Percentiles rank a stretch among this genome's conserved stretches.
Evolutionary conservation across 2,888 invertebrate genomes (phyloP).

Genomic region (Netelia melanura): DNA sequence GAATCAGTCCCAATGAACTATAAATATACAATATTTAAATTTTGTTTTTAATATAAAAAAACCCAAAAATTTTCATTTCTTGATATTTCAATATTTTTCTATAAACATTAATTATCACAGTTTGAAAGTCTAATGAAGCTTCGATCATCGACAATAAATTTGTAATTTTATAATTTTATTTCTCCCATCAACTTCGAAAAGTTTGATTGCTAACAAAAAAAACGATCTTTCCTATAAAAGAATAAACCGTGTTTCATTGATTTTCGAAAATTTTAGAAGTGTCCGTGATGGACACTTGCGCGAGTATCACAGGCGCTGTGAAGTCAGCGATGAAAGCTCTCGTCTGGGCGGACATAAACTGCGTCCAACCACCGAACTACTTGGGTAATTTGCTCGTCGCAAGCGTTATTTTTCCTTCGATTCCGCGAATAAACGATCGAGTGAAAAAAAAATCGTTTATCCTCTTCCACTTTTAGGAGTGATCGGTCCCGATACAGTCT

Average conservation of each 20-base stretch:
- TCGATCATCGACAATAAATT: neutral
- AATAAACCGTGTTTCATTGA: slow-evolving; percentile 30
- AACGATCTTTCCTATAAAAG: neutral
- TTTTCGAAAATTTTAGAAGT: slow-evolving; percentile 68
- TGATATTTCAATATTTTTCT: neutral
- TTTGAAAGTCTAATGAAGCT: neutral
- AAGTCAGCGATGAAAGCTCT: slow-evolving; percentile 83
- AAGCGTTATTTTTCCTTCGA: too few relatives aligned
- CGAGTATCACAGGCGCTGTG: slow-evolving; percentile 81
- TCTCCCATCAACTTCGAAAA: neutral
- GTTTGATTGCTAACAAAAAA: too few relatives aligned
- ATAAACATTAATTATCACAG: neutral
- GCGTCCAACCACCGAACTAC: slow-evolving; percentile 82
- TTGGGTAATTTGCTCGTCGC: slow-evolving; percentile 78
- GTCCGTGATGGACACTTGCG: slow-evolving; percentile 83
- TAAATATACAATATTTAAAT: too few relatives aligned
- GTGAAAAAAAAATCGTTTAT: neutral
- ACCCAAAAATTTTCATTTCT: neutral
- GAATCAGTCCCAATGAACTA: too few relatives aligned
- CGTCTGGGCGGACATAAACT: slow-evolving; percentile 82
- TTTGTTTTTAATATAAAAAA: too few relatives aligned
- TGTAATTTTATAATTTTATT: slow-evolving; percentile 39
- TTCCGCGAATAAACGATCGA: neutral
- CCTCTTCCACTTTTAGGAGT: slow-evolving; percentile 77
- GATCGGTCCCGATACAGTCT: slow-evolving; percentile 82